Conservation (phyloP, 2,797 vertebrate genomes). For the Sciurus carolinensis region DNA sequence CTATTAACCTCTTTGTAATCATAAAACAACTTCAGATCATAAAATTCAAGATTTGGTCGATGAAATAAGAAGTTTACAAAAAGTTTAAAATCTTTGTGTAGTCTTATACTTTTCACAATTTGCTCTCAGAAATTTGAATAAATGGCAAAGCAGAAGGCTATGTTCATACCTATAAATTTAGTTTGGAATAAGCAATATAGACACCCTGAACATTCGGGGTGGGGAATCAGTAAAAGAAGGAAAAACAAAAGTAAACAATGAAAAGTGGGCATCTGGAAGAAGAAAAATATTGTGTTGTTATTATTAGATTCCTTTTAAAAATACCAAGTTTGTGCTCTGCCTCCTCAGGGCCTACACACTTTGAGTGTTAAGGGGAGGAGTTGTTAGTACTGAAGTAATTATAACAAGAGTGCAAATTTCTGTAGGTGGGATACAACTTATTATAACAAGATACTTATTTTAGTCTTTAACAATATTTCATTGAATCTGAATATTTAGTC, state of each 20-base stretch:
- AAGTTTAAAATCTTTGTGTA: neutral
- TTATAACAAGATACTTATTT: conserved; percentile 58
- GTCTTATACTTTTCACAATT: neutral
- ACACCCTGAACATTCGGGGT: neutral
- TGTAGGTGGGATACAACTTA: conserved; percentile 76
- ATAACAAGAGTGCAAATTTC: conserved; percentile 78
- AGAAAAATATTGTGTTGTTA: conserved; percentile 72
- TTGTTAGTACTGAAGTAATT: conserved; percentile 75
- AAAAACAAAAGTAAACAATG: conserved; percentile 52
- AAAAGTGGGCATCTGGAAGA: conserved; percentile 60
- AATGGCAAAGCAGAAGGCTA: neutral
- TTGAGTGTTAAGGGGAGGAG: conserved; percentile 70
- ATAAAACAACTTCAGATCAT: neutral
- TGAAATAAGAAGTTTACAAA: neutral
- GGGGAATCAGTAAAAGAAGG: neutral
- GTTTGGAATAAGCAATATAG: conserved; percentile 2
- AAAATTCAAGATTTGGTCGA: neutral
- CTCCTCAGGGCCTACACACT: conserved; percentile 69
- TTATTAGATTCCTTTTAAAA: conserved; percentile 76
- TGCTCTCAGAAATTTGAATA: conserved; percentile 10
- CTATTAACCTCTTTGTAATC: neutral
- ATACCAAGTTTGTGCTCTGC: conserved; percentile 50
- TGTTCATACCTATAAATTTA: neutral
- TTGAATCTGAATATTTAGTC: conserved; percentile 36
- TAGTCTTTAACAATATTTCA: conserved; percentile 62